These are phyloP conservation scores for Epirrhoe alternata DNA, from an alignment of 2,888 invertebrate species.

Conservation along the genomic window DNA sequence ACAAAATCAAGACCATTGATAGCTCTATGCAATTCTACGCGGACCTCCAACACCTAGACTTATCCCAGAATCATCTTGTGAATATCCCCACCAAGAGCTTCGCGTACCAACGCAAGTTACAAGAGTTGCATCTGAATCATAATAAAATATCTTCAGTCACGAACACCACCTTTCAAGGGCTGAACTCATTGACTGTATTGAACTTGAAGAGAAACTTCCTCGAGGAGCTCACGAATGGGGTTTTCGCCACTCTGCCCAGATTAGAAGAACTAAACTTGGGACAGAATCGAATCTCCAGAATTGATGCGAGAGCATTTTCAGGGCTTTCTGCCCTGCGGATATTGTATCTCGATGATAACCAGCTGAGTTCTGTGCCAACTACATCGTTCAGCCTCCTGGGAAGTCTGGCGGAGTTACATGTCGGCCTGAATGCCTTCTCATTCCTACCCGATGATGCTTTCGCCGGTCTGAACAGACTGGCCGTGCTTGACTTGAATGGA, in stretches of 20 bases:
- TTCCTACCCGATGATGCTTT: constrained; percentile 91
- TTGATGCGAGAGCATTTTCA: constrained; percentile 91
- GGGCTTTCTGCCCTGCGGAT: constrained; percentile 91
- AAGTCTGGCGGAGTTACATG: constrained; percentile 92
- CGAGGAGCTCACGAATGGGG: constrained; percentile 90
- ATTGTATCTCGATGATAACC: constrained; percentile 93
- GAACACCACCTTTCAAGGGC: constrained; percentile 92
- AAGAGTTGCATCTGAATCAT: constrained; percentile 92
- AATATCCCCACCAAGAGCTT: constrained; percentile 93
- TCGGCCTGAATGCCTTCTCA: constrained; percentile 93
- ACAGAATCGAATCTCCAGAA: constrained; percentile 92
- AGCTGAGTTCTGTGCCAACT: constrained; percentile 91
- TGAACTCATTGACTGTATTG: constrained; percentile 91
- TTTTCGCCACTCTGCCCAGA: constrained; percentile 90
- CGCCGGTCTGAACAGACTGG: constrained; percentile 89
- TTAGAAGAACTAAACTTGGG: constrained; percentile 94
- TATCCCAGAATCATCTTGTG: constrained; percentile 93
- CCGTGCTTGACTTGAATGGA: constrained; percentile 91
- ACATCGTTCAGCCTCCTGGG: constrained; percentile 89
- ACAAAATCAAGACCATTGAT: constrained; percentile 94
- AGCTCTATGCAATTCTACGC: constrained; percentile 95
- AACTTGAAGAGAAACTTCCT: constrained; percentile 93
- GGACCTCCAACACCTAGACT: constrained; percentile 93
- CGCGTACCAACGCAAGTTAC: constrained; percentile 91
- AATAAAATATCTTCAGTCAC: constrained; percentile 93